Conservation (phyloP, 1,140 invertebrate genomes). For the Microplitis mediator region DNA sequence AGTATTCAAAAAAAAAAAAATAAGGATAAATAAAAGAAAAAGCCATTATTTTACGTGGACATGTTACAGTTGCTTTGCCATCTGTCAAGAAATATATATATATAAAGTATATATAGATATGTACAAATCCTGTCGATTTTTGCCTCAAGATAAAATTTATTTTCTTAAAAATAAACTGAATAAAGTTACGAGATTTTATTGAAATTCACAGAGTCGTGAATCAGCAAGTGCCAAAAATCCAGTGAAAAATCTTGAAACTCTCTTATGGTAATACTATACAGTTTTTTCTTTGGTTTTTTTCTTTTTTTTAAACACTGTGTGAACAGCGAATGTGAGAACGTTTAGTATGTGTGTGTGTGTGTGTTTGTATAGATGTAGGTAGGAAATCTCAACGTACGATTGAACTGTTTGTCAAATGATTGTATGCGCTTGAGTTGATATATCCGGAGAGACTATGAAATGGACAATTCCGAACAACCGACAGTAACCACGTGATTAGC, state of each 20-base stretch:
- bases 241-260: constrained; percentile 1
- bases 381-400: too few species aligned
- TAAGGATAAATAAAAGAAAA: constrained; percentile 13
- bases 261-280: neutral
- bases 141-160: neutral
- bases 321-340: neutral
- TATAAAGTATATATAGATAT: neutral
- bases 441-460: constrained; percentile 9
- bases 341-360: neutral
- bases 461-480: constrained; percentile 42
- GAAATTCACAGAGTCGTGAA: constrained; percentile 24
- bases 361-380: neutral
- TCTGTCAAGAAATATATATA: neutral
- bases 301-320: neutral
- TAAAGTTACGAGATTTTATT: constrained; percentile 19
- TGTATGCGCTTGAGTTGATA: neutral
- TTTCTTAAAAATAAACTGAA: constrained; percentile 11
- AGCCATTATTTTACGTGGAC: neutral
- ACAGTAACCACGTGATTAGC: constrained; percentile 51
- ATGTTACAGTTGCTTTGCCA: constrained; percentile 1
- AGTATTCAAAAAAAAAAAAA: constrained; percentile 6
- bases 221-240: constrained; percentile 1
- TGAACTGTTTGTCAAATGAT: constrained; percentile 9
- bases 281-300: neutral
- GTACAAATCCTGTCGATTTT: neutral